Evolutionary conservation across 1,140 invertebrate genomes (phyloP), one percentile per base, ranked within the genome.

Genomic region (Papilio aristodemus): DNA sequence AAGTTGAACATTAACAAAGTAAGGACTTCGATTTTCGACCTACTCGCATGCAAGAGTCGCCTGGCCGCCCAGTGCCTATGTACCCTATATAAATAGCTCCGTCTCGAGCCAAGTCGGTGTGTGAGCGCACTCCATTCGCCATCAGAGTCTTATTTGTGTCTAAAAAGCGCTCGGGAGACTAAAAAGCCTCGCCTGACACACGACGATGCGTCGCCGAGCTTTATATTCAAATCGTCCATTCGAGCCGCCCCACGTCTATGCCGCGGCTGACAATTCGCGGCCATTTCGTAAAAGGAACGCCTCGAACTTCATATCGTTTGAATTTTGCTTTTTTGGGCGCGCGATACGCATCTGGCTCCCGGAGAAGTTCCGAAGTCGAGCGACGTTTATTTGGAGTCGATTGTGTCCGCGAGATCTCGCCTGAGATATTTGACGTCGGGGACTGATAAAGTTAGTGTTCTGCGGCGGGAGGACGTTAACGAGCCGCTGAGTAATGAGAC

Each of bases 201-300:
- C 89, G 82, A 84, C 81, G 82, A 78, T 84, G 83, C 82, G 85
- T 81, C 87, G 83, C 81, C 80, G 82, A 87, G 79, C 86, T 90
- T 90, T 90, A 90, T 90, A 90, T 90, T 90, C 88, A 90, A 90
- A 90, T 90, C 80, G 80, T 69, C 67, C 62, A 90, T 90, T 90
- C 83, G 89, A 90, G 72, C 19, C 58, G 76, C 75, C 77, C 80
- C 77, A 85, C 84, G 84, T 90, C 88, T 87, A 87, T 84, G 82
- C 81, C 78, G 72, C 75, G 74, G 81, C 84, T 90, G 88, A 90
- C 88, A 89, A 85, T 87, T 85, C 81, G 85, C 84, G 80, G 78
- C 79, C 84, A 83, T 80, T 83, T 83, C 77, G 78, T 84, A 90
- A 90, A 90, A 86, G 82, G 81, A 88, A 81, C 78, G 79, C 79